A percentile compares a stretch with the other conserved stretches of the same genome.
Evolutionary conservation across 2,797 vertebrate species (phyloP).

Genomic region (Halcyon smyrnensis): DNA sequence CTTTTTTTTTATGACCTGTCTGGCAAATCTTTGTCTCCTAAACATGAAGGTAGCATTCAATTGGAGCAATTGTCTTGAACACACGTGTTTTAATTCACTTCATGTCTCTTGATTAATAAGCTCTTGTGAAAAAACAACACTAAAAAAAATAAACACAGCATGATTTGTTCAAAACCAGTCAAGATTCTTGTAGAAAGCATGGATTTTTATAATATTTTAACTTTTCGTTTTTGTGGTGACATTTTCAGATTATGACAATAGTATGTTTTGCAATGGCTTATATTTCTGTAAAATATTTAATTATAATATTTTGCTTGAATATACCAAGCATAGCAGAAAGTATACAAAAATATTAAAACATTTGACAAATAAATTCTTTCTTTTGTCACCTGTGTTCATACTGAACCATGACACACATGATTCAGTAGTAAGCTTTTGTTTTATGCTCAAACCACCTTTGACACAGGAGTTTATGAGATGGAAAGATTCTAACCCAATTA

Average conservation of each 20-base stretch:
- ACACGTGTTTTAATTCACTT: neutral
- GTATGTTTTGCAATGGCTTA: neutral
- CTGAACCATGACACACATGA: neutral
- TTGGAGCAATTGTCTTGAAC: neutral
- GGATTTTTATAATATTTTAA: neutral
- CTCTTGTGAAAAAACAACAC: neutral
- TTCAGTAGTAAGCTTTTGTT: neutral
- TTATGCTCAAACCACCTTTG: neutral
- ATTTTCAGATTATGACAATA: neutral
- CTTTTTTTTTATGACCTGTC: neutral
- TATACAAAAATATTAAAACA: neutral
- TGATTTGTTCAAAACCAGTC: neutral
- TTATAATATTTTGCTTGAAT: neutral
- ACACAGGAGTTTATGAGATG: neutral
- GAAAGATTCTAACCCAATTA: neutral
- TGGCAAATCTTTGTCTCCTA: neutral
- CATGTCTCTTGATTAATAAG: neutral
- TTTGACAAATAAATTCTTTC: neutral
- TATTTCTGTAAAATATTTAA: neutral
- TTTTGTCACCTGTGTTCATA: neutral
- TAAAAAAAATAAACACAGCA: neutral
- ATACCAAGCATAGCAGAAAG: neutral
- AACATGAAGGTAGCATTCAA: neutral
- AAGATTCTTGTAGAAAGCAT: neutral
- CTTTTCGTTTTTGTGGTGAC: neutral